These are phyloP conservation scores for Macrobrachium nipponense DNA, from an alignment of 1,140 invertebrate species.

Conservation along the genomic window DNA sequence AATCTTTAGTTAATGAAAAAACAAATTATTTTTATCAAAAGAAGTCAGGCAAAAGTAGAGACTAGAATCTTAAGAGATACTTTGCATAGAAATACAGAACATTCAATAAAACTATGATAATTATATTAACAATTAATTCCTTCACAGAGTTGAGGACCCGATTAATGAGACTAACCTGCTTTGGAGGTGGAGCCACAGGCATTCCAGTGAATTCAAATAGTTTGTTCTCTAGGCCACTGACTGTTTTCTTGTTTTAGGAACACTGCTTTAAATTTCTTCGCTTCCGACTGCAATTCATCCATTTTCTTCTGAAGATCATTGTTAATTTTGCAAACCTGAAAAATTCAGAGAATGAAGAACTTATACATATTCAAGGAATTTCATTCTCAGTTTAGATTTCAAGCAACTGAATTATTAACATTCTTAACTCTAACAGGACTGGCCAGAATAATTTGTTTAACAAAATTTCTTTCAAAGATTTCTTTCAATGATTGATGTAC, in stretches of 20 bases:
- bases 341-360: neutral
- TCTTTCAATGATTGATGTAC: no score
- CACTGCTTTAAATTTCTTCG: slow-evolving; percentile 90
- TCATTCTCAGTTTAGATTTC: no score
- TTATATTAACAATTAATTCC: slow-evolving; percentile 40
- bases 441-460: no score
- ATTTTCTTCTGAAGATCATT: slow-evolving; percentile 72
- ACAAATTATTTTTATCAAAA: no score
- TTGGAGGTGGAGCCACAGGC: slow-evolving; percentile 10
- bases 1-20: no score
- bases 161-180: slow-evolving; percentile 50
- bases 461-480: no score
- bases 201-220: slow-evolving; percentile 25
- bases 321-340: slow-evolving; percentile 56
- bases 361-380: neutral
- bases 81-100: slow-evolving; percentile 49
- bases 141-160: slow-evolving; percentile 26
- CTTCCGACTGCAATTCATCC: slow-evolving; percentile 86
- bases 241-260: slow-evolving; percentile 95
- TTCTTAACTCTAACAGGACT: no score
- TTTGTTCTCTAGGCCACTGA: slow-evolving; percentile 67
- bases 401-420: no score
- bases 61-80: slow-evolving; percentile 34
- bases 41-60: neutral
- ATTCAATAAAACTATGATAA: slow-evolving; percentile 52